A percentile compares a stretch with the other conserved stretches of the same genome.
Conservation (phyloP, 2,113 vertebrate genomes). For the Psittacula cyanocephala region DNA sequence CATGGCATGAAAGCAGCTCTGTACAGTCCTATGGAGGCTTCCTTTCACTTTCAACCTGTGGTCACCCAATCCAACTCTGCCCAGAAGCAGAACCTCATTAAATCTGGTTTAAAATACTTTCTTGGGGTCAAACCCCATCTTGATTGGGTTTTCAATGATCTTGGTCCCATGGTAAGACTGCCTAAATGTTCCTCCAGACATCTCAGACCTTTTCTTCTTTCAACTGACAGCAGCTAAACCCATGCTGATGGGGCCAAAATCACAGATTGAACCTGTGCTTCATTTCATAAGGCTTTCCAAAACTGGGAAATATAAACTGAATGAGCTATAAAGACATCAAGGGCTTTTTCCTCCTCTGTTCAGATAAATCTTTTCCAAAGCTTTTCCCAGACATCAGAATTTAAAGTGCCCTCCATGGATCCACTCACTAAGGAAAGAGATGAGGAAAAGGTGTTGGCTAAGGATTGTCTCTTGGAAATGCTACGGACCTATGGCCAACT, state of each 20-base stretch:
- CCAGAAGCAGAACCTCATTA: neutral
- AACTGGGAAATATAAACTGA: neutral
- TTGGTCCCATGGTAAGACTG: neutral
- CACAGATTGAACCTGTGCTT: neutral
- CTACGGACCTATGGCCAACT: fast-evolving
- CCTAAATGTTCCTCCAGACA: neutral
- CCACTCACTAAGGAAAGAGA: neutral
- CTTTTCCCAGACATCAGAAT: neutral
- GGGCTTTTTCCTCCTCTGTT: neutral
- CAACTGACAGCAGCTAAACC: neutral
- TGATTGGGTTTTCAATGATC: neutral
- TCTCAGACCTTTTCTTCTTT: neutral
- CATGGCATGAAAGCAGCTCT: neutral
- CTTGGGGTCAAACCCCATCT: neutral
- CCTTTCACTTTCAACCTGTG: neutral
- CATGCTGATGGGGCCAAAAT: neutral
- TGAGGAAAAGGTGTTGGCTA: neutral
- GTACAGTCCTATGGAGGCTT: neutral
- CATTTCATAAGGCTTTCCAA: neutral
- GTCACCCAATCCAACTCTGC: neutral
- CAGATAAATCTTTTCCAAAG: neutral
- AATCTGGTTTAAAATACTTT: neutral
- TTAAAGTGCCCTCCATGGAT: fast-evolving
- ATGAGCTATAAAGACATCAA: neutral
- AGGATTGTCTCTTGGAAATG: neutral